Base-by-base conservation (phyloP, 2,888 invertebrate genomes). In the Tuberolachnus salignus region DNA sequence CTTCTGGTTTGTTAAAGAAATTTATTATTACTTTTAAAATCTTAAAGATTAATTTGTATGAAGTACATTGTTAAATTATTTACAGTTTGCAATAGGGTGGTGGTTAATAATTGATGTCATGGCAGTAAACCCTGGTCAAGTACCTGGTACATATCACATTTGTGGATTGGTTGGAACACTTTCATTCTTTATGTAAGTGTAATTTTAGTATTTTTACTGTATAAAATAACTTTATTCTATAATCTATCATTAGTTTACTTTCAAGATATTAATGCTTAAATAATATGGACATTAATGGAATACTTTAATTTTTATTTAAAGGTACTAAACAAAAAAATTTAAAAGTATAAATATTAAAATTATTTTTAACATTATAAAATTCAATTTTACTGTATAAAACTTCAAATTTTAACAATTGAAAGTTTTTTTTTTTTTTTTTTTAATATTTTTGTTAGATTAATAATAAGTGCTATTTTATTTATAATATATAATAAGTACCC, bases 101-200 rank as follows among this genome's bases (percentile, higher is more conserved):
- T 99, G 98, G 99, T 91, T 97, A 81, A 92, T 97, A 81, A 97
- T 99, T 83, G 98, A 98, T 87, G 94, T 96, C 11, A 92, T 94
- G 80, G 91, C 94, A 0, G 91, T 91, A 23, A 92, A 93, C 84
- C 90, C 91, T 0, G 87, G 88, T 51, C 88, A 92, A 87, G 87
- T 97, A 86, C 84, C 89, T 10, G 90, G 92, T 83, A 93, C 94
- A 0, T 94, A 95, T 83, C 94, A 98, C 84, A 91, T 97, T 78
- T 97, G 97, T 84, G 99, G 98, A 10, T 92, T 97, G 69, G 91
- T 98, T 85, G 95, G 95, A 23, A 97, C 98, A 1, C 83, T 99
- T 80, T 97, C 98, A 19, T 89, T 99, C 81, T 90, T 98, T 83
- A 97, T 99, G 98, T 91, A 86, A 88, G 89, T 84, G 66, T 80